These are phyloP conservation scores for Tylochromis polylepis DNA, from an alignment of 2,113 vertebrate genomes.

Conservation along the genomic window DNA sequence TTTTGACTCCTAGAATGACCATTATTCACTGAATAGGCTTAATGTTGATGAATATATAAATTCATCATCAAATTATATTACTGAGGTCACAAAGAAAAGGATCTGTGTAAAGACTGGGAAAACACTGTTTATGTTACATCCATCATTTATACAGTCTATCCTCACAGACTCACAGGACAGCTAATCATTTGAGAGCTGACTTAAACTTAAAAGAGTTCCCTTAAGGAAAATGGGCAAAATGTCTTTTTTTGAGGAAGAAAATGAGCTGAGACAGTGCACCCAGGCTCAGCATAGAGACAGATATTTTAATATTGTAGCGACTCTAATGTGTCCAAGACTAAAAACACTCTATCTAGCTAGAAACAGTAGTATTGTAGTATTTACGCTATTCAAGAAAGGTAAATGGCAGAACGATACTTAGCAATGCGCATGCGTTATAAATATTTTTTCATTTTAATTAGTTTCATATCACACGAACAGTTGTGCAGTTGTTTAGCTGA, in stretches of 20 bases:
- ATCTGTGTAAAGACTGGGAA: neutral
- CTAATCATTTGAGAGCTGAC: neutral
- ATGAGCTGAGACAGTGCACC: neutral
- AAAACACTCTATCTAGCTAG: neutral
- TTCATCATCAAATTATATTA: neutral
- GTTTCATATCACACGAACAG: neutral
- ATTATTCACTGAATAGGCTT: neutral
- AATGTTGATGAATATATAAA: neutral
- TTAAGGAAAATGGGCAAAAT: neutral
- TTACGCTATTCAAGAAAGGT: neutral
- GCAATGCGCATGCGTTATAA: neutral
- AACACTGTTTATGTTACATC: neutral
- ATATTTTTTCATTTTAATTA: neutral
- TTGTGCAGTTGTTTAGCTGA: neutral
- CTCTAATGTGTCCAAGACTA: neutral
- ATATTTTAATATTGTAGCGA: neutral
- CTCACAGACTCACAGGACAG: neutral
- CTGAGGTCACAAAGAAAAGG: neutral
- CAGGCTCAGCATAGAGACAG: neutral
- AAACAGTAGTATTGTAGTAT: neutral
- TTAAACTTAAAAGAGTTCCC: neutral
- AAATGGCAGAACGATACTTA: neutral
- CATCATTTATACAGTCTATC: neutral
- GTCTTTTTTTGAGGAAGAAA: neutral
- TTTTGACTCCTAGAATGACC: neutral